Evolutionary conservation across 2,113 vertebrate genomes (phyloP).

Genomic region (Phalacrocorax carbo): DNA sequence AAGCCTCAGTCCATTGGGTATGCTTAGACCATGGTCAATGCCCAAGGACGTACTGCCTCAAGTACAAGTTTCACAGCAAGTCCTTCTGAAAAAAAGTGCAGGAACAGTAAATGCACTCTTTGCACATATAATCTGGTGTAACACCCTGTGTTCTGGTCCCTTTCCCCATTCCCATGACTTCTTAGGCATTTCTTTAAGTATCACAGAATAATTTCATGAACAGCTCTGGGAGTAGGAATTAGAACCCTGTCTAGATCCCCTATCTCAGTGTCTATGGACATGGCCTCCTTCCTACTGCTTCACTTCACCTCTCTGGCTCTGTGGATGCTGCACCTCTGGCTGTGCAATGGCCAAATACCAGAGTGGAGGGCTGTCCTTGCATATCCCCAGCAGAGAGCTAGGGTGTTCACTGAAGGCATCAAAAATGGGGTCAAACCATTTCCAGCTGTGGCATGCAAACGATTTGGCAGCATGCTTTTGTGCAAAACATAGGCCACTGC

Average conservation of each 20-base stretch:
- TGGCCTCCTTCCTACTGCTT: neutral
- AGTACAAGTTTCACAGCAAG: neutral
- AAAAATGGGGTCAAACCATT: neutral
- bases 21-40: neutral
- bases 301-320: neutral
- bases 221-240: neutral
- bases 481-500: neutral
- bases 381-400: neutral
- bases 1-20: neutral
- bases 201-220: neutral
- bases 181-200: neutral
- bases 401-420: neutral
- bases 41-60: neutral
- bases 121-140: neutral
- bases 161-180: neutral
- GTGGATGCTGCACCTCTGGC: neutral
- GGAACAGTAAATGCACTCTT: neutral
- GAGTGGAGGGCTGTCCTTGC: neutral
- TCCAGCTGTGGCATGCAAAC: neutral
- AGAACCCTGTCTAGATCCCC: neutral
- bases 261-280: neutral
- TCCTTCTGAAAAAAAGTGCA: neutral
- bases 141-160: neutral
- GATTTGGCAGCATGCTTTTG: neutral
- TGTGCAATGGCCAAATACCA: neutral